A percentile compares a stretch with the other conserved stretches of the same genome.
These are phyloP conservation scores for Cephalopholis sonnerati DNA, from an alignment of 2,113 vertebrate genomes.

Conservation along the genomic window DNA sequence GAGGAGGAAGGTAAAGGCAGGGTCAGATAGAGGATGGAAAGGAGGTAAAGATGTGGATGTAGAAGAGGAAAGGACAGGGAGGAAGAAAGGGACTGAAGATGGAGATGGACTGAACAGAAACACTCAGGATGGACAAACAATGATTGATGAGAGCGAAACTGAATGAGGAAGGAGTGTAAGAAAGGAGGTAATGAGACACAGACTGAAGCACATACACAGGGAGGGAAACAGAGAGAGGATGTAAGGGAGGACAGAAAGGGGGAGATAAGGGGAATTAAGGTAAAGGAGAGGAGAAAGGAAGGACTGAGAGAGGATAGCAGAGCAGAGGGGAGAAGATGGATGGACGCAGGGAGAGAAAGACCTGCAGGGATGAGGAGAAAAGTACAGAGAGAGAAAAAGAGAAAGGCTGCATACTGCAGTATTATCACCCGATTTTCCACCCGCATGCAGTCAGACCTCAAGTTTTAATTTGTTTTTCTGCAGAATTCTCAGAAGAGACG, in stretches of 20 bases:
- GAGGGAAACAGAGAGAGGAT: too few species aligned
- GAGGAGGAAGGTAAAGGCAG: too few species aligned
- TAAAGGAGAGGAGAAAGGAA: background rate
- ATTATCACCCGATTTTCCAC: constrained; percentile 21
- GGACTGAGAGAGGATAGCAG: background rate
- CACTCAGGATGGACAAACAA: background rate
- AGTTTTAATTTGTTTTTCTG: constrained; percentile 65
- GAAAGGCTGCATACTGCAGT: background rate
- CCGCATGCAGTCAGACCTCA: constrained; percentile 14
- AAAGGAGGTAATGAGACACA: background rate
- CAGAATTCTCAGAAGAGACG: constrained; percentile 30
- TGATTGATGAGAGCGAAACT: constrained; percentile 11
- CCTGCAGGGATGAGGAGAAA: background rate
- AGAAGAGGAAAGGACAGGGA: background rate
- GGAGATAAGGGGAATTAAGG: background rate
- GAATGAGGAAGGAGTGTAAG: background rate
- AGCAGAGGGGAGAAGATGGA: background rate
- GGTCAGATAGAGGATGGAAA: too few species aligned
- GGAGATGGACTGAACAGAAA: background rate
- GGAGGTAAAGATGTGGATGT: background rate
- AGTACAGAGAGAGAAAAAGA: too few species aligned
- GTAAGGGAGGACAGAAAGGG: too few species aligned
- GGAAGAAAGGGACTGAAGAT: background rate
- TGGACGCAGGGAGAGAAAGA: background rate
- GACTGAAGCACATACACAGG: background rate